phyloP scores from a whole-genome alignment of 1,140 invertebrate genomes.

The Drosophila kikkawai region DNA sequence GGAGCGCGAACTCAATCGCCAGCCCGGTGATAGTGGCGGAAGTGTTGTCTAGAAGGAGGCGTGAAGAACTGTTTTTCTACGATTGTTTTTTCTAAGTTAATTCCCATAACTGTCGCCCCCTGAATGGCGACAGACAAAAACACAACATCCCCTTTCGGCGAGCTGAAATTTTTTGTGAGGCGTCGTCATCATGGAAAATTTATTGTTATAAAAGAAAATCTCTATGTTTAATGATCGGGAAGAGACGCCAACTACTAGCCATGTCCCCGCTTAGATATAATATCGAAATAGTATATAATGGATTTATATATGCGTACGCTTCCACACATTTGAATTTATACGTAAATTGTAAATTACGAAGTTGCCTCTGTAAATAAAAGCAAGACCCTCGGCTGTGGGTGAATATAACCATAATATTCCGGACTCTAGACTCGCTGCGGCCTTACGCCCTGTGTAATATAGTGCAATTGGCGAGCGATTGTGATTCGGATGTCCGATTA shows the following conservation, averaged over 20 bases:
- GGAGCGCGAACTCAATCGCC: conserved; percentile 44
- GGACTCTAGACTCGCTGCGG: not conserved
- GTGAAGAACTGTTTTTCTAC: conserved; percentile 44
- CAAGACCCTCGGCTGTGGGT: conserved; percentile 61
- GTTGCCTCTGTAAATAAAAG: conserved; percentile 77
- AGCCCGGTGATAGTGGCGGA: conserved; percentile 42
- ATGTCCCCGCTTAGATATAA: conserved; percentile 32
- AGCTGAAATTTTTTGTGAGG: conserved; percentile 13
- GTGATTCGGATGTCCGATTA: conserved; percentile 14
- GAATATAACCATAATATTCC: conserved; percentile 24
- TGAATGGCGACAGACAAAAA: conserved; percentile 4
- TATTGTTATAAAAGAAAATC: conserved; percentile 39
- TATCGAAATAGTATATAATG: conserved; percentile 40
- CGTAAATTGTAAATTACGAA: conserved; percentile 69
- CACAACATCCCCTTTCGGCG: conserved; percentile 1
- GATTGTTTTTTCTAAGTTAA: conserved; percentile 55
- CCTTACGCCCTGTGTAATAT: conserved; percentile 8
- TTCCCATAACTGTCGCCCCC: conserved; percentile 35
- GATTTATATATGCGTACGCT: conserved; percentile 52
- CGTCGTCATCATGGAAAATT: conserved; percentile 33
- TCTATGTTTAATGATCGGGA: conserved; percentile 35
- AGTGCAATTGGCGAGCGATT: conserved; percentile 20
- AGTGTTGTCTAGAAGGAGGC: conserved; percentile 60
- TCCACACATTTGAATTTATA: conserved; percentile 70
- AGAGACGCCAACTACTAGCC: conserved; percentile 31